These are phyloP conservation scores for Gryon sp. DNA, from an alignment of 1,140 invertebrate species.

Conservation along the genomic window DNA sequence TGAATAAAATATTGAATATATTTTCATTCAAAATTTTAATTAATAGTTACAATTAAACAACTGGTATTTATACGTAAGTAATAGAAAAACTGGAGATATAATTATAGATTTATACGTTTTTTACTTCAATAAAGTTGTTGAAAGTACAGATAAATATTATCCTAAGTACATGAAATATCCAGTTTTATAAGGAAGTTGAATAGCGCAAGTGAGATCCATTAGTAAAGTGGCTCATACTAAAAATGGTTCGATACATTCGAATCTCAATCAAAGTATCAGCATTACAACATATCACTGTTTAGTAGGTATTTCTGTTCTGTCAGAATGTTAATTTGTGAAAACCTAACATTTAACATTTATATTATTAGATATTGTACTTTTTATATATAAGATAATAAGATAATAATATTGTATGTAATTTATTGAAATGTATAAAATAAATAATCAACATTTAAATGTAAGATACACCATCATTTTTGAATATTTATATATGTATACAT, in stretches of 20 bases:
- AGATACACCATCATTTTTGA: too few species aligned
- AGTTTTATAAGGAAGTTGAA: conserved; percentile 32
- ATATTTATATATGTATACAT: too few species aligned
- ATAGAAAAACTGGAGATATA: conserved; percentile 3
- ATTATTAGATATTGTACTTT: too few species aligned
- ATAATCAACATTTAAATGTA: too few species aligned
- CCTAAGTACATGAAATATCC: conserved; percentile 13
- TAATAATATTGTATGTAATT: too few species aligned
- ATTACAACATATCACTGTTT: conserved; percentile 34
- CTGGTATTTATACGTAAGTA: too few species aligned
- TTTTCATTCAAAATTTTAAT: too few species aligned
- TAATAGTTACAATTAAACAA: too few species aligned
- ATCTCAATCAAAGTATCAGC: conserved; percentile 16
- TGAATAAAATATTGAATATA: too few species aligned
- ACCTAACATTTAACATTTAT: too few species aligned
- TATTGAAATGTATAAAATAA: too few species aligned
- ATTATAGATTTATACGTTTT: conserved; percentile 10
- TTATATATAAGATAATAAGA: too few species aligned
- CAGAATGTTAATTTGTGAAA: not conserved
- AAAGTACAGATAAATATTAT: conserved; percentile 21
- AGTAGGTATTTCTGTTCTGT: conserved; percentile 13
- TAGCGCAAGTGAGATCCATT: conserved; percentile 32
- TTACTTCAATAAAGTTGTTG: conserved; percentile 9
- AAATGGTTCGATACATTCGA: conserved; percentile 25
- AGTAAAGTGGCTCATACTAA: conserved; percentile 40